Evolutionary conservation across 2,888 invertebrate species (phyloP).

Genomic region (Eugnorisma glareosa): DNA sequence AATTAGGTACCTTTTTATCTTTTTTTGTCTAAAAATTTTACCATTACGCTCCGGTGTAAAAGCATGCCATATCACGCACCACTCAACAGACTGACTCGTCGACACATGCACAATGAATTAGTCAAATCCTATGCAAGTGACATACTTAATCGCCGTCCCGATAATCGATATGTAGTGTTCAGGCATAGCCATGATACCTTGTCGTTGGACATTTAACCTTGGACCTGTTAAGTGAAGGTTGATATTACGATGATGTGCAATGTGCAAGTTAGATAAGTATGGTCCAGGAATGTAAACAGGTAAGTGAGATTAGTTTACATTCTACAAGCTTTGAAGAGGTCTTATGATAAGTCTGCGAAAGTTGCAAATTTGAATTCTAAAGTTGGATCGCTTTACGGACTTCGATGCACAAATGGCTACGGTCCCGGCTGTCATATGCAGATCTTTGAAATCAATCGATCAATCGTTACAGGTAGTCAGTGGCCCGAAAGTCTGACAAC

Average conservation of each 20-base stretch:
- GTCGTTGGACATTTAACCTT: slow-evolving; percentile 22
- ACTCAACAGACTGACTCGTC: slow-evolving; percentile 62
- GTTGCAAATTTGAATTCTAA: not conserved
- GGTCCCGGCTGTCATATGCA: too few species aligned
- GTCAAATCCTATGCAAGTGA: slow-evolving; percentile 70
- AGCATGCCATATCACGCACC: slow-evolving; percentile 18
- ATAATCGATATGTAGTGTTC: slow-evolving; percentile 63
- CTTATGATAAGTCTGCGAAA: not conserved
- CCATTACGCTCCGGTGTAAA: slow-evolving; percentile 43
- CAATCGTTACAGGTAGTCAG: too few species aligned
- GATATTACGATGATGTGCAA: not conserved
- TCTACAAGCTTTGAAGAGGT: slow-evolving; percentile 2
- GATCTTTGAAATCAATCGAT: too few species aligned
- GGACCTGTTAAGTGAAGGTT: accelerated
- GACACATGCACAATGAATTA: slow-evolving; percentile 71
- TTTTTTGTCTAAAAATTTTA: not conserved
- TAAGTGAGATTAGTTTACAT: slow-evolving; percentile 13
- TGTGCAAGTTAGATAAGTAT: not conserved
- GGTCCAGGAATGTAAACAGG: slow-evolving; percentile 20
- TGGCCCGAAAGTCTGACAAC: too few species aligned
- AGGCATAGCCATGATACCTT: slow-evolving; percentile 2
- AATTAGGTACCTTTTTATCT: not conserved
- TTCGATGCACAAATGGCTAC: too few species aligned
- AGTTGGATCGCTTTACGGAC: not conserved
- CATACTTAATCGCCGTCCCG: slow-evolving; percentile 66